Evolutionary conservation across 2,113 vertebrate genomes (phyloP).

Genomic region (Orientallactaga bullata): DNA sequence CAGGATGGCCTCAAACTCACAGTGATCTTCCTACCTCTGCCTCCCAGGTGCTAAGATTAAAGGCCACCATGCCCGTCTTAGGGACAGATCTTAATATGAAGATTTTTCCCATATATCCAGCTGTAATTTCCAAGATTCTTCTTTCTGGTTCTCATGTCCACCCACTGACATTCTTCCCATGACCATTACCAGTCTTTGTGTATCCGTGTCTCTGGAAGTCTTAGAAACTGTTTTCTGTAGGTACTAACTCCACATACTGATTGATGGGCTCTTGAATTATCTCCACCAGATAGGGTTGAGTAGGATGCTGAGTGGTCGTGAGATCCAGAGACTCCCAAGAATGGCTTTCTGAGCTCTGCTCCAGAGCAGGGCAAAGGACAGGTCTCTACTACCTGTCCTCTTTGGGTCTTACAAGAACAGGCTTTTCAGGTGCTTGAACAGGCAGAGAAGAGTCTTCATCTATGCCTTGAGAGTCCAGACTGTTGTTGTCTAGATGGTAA

Average conservation of each 20-base stretch:
- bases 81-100: too few relatives aligned
- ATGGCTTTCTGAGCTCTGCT: neutral
- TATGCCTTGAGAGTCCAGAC: neutral
- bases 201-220: neutral
- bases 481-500: neutral
- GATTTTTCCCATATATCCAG: neutral
- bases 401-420: neutral
- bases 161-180: neutral
- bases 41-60: too few relatives aligned
- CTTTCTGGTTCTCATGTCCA: neutral
- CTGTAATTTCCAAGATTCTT: neutral
- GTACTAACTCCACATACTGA: neutral
- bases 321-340: neutral
- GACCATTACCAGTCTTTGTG: neutral
- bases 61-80: too few relatives aligned
- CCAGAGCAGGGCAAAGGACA: neutral
- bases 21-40: too few relatives aligned
- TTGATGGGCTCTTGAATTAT: neutral
- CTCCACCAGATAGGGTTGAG: neutral
- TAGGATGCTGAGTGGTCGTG: neutral
- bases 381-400: neutral
- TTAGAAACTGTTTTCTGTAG: slow-evolving; percentile 7
- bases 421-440: neutral
- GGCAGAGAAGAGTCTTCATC: neutral
- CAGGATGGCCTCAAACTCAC: too few relatives aligned